Conservation (phyloP, 2,113 vertebrate species). For the Indicator indicator region DNA sequence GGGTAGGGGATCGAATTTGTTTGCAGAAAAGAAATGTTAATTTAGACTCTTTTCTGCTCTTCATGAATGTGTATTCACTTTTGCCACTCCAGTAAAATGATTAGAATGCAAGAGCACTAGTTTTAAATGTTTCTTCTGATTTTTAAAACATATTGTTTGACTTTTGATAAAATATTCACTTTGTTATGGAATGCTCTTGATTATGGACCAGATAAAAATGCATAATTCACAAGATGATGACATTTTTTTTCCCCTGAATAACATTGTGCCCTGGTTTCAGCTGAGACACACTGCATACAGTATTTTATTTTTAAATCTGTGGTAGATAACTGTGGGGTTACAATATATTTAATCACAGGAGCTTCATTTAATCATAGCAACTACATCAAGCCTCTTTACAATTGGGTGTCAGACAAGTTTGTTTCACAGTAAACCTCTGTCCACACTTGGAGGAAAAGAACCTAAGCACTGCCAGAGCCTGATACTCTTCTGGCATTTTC, state of each 20-base stretch:
- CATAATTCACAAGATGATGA: conserved; percentile 27
- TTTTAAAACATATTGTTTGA: conserved; percentile 65
- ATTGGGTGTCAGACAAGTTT: background rate
- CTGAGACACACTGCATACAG: background rate
- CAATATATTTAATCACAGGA: conserved; percentile 51
- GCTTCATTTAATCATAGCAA: conserved; percentile 31
- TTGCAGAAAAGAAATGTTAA: background rate
- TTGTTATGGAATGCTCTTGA: conserved; percentile 52
- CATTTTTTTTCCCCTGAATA: background rate
- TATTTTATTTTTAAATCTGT: conserved; percentile 55
- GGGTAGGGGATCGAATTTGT: background rate
- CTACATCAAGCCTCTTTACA: background rate
- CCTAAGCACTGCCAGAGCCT: background rate
- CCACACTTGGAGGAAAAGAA: background rate
- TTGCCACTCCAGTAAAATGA: background rate
- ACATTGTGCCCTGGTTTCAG: background rate
- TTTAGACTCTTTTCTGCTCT: background rate
- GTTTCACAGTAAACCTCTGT: background rate
- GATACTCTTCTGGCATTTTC: background rate
- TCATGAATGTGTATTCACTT: background rate
- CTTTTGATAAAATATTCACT: conserved; percentile 65
- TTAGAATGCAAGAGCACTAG: conserved; percentile 1
- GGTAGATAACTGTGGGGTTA: conserved; percentile 35
- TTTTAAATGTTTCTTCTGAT: conserved; percentile 49
- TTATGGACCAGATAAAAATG: conserved; percentile 48